Base-by-base conservation (phyloP, 2,113 vertebrate genomes). In the Hemichromis elongatus region DNA sequence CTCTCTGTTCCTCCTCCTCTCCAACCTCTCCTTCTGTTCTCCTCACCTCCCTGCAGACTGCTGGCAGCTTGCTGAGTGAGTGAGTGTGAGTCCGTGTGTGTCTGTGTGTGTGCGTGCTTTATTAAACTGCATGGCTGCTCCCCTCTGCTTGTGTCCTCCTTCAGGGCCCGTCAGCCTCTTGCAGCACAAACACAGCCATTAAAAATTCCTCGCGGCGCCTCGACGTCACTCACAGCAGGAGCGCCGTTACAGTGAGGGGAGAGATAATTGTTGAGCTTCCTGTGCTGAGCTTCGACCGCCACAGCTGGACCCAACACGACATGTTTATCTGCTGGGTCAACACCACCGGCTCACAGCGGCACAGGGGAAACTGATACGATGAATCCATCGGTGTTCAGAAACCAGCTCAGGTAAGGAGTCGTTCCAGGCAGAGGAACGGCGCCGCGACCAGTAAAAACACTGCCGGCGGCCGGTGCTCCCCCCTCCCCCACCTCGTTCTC, bases 21-120 rank as follows among this genome's bases (percentile, higher is more conserved):
- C 66, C 80, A 59, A 84, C 83, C 89, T 89, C 87, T 87, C 90
- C 84, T 85, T 89, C 90, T 89, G 90, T 81, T 91, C 68, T 83
- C 68, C 68, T 87, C 77, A 78, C 85, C 87, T 79, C 88, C 85
- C 86, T 40, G 82, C 88, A 79, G 82, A 88, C 83, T 79, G 83
- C 81, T 88, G 88, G 86, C 88, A 88, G 77, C 35, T 8, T 28
- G 8, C 59, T n/a, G 59, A 63, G 59, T 12, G 30, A 7, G 30
- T 6, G 30, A 6, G 28, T n/a, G n/a, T 30, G 28, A 5, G 28
- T 30, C 5, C 3, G 1, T 59, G 55, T 3, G 2, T 56, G 55
- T 5, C 0, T 16, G 54, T 0, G 3, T 18, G 26, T 0, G 2
- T 14, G 12, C 2, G 8, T 9, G 9, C 42, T 13, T 42, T 24